These are phyloP conservation scores for Drosophila ochracea DNA, from an alignment of 2,888 invertebrate species.

Conservation along the genomic window DNA sequence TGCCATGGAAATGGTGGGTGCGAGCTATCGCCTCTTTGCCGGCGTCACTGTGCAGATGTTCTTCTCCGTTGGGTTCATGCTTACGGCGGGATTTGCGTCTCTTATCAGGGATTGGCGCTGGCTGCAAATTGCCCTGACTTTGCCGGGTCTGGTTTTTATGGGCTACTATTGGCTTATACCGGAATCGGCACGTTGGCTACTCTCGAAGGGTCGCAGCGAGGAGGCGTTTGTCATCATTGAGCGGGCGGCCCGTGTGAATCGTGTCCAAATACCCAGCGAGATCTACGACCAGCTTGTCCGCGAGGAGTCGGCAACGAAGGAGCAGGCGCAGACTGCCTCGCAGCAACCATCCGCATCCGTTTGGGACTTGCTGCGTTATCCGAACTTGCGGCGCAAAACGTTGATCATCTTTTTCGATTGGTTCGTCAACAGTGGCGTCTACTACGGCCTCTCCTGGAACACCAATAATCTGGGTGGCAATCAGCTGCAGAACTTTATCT, in stretches of 20 bases:
- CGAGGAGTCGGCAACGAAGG: conserved; percentile 84
- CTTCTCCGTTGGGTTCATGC: conserved; percentile 90
- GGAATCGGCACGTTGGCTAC: conserved; percentile 90
- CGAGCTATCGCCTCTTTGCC: conserved; percentile 88
- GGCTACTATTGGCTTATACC: conserved; percentile 91
- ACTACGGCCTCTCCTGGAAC: conserved; percentile 92
- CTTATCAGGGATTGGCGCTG: conserved; percentile 89
- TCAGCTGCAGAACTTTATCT: conserved; percentile 90
- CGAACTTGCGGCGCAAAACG: conserved; percentile 88
- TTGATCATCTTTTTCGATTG: conserved; percentile 90
- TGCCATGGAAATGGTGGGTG: conserved; percentile 91
- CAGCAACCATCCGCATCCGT: conserved; percentile 85
- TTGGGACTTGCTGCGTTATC: conserved; percentile 88
- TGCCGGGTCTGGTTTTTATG: conserved; percentile 89
- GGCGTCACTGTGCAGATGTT: conserved; percentile 91
- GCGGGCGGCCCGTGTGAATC: conserved; percentile 89
- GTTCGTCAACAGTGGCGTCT: conserved; percentile 92
- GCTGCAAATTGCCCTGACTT: conserved; percentile 89
- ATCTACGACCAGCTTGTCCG: conserved; percentile 87
- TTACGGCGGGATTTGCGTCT: conserved; percentile 89
- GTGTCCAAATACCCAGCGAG: conserved; percentile 87
- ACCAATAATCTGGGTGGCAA: conserved; percentile 91
- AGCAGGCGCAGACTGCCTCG: conserved; percentile 72
- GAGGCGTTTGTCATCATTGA: conserved; percentile 88
- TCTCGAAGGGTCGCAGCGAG: conserved; percentile 88